Evolutionary conservation across 1,140 invertebrate genomes (phyloP).

Genomic region (Chionoecetes opilio): DNA sequence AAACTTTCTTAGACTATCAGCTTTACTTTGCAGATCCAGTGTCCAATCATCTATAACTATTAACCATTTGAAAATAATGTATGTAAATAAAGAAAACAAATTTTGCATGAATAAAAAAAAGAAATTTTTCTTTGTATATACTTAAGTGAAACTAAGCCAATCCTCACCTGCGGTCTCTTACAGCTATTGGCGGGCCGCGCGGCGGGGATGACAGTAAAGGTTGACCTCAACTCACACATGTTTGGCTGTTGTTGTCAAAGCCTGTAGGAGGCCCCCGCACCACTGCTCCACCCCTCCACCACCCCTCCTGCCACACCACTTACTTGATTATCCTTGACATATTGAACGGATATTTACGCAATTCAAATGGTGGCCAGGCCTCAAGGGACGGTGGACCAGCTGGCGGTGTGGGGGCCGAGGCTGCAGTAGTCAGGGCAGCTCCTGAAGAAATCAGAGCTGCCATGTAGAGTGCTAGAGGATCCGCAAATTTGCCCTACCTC

Average conservation of each 20-base stretch:
- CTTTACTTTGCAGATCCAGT: background rate
- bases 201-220: constrained; percentile 47
- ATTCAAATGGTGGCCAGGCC: background rate
- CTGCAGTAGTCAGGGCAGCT: constrained; percentile 45
- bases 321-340: too few relatives aligned
- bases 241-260: constrained; percentile 46
- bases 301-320: background rate
- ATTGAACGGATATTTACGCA: too few relatives aligned
- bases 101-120: background rate
- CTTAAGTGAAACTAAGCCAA: constrained; percentile 20
- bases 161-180: constrained; percentile 3
- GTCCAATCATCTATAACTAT: background rate
- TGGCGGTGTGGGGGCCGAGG: background rate
- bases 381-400: background rate
- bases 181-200: constrained; percentile 50
- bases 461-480: constrained; percentile 47
- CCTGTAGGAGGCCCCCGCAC: background rate
- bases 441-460: constrained; percentile 37
- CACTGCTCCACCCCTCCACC: background rate
- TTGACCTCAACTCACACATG: background rate
- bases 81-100: background rate
- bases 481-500: constrained; percentile 8
- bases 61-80: background rate
- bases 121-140: background rate
- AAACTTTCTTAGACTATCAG: background rate